A percentile compares a stretch with the other conserved stretches of the same genome.
phyloP scores from a whole-genome alignment of 2,113 vertebrate species.

The Bagarius yarrelli region DNA sequence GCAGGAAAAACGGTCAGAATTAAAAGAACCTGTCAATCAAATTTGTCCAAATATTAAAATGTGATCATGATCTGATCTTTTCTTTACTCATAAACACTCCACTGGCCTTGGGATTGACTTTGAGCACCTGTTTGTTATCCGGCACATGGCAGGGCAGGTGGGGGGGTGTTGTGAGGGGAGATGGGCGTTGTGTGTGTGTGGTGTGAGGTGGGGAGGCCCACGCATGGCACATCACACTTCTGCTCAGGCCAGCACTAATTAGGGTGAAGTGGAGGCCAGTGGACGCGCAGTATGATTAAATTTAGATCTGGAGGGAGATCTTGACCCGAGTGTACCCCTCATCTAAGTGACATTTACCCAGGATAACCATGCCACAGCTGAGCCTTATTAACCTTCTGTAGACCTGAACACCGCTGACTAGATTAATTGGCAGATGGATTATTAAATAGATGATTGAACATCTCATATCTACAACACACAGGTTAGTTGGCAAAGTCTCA shows the following conservation, averaged over 20 bases:
- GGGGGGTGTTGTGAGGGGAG: conserved; percentile 33
- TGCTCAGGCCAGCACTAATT: conserved; percentile 74
- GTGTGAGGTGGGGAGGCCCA: conserved; percentile 32
- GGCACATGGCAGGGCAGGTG: conserved; percentile 27
- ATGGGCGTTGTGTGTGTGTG: conserved; percentile 48
- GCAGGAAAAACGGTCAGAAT: background rate
- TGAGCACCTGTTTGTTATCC: conserved; percentile 50
- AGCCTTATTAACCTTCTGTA: conserved; percentile 79
- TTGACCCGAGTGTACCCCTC: conserved; percentile 71
- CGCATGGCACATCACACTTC: conserved; percentile 66
- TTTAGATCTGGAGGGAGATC: conserved; percentile 79
- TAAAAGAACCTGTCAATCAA: background rate
- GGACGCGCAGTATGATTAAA: conserved; percentile 74
- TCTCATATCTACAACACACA: conserved; percentile 61
- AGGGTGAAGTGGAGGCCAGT: conserved; percentile 73
- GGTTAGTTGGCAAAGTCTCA: conserved; percentile 61
- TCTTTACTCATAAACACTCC: conserved; percentile 38
- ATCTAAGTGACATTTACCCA: conserved; percentile 81
- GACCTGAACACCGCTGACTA: conserved; percentile 66
- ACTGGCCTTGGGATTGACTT: conserved; percentile 51
- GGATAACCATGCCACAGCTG: conserved; percentile 73
- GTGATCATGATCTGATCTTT: conserved; percentile 23
- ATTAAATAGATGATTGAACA: conserved; percentile 75
- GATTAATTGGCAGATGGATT: conserved; percentile 77
- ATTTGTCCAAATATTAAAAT: background rate